Conservation (phyloP, 2,113 vertebrate genomes). For the Cheirogaleus medius region DNA sequence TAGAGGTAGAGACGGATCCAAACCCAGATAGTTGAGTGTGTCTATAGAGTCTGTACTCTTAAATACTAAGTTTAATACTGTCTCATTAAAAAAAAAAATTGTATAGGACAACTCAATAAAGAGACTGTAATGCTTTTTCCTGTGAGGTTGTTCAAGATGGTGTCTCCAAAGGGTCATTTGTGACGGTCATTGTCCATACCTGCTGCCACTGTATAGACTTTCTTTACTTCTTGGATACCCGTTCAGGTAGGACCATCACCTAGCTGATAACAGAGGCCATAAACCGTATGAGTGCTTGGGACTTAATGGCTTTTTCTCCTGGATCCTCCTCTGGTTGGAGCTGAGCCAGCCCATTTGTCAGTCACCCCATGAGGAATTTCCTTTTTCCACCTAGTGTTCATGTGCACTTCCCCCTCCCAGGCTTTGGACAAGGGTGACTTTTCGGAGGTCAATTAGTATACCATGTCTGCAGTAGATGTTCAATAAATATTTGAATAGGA, state of each 20-base stretch:
- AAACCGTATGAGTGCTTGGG: neutral
- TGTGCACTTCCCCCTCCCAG: neutral
- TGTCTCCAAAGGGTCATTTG: neutral
- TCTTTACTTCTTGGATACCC: neutral
- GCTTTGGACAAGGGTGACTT: neutral
- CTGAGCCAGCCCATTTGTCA: neutral
- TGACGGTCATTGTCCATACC: too few species aligned
- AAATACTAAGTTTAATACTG: neutral
- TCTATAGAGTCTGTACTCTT: neutral
- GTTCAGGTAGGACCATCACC: neutral
- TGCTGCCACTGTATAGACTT: neutral
- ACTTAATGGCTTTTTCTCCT: neutral
- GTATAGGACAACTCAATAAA: neutral
- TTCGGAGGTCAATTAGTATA: constrained; percentile 33
- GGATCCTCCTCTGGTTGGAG: neutral
- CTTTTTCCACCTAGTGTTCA: neutral
- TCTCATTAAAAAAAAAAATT: neutral
- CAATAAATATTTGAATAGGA: constrained; percentile 54
- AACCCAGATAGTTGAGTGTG: neutral
- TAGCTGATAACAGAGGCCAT: neutral
- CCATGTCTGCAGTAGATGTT: neutral
- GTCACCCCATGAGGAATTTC: neutral
- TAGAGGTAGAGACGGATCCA: neutral
- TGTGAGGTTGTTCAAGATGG: neutral
- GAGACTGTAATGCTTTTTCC: neutral